phyloP scores from a whole-genome alignment of 2,888 invertebrate species.

The Calameuta filiformis region DNA sequence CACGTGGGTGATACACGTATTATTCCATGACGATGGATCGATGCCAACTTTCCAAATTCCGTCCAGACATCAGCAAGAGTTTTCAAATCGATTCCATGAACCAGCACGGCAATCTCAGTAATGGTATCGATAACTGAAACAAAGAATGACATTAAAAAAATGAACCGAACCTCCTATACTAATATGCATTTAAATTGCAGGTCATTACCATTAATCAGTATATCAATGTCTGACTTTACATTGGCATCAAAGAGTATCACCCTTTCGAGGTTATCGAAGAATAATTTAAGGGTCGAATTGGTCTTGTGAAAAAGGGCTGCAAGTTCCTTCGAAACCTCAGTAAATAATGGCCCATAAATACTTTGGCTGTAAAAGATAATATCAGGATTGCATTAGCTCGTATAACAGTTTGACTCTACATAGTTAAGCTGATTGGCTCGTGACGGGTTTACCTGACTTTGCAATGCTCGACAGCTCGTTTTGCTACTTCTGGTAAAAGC shows the following conservation, averaged over 20 bases:
- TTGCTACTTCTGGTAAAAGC: constrained; percentile 40
- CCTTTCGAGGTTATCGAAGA: constrained; percentile 45
- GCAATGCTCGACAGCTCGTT: constrained; percentile 46
- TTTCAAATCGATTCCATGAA: constrained; percentile 49
- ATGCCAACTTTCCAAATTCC: constrained; percentile 49
- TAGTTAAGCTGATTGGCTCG: background rate
- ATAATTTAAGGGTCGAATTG: constrained; percentile 42
- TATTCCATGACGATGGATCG: constrained; percentile 30
- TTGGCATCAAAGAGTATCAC: constrained; percentile 43
- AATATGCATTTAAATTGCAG: background rate
- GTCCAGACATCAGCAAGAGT: constrained; percentile 53
- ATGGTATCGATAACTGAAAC: constrained; percentile 44
- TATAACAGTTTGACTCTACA: background rate
- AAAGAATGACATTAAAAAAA: background rate
- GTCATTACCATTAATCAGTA: constrained; percentile 42
- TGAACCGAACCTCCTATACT: background rate
- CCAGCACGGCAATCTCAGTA: constrained; percentile 44
- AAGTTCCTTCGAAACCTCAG: constrained; percentile 38
- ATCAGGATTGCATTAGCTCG: background rate
- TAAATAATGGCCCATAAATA: constrained; percentile 40
- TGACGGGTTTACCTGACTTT: constrained; percentile 42
- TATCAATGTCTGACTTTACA: constrained; percentile 39
- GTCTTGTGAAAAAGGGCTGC: constrained; percentile 48
- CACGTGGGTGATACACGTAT: constrained; percentile 26
- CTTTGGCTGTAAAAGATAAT: constrained; percentile 37